Conservation (phyloP, 2,888 invertebrate genomes). For the Eurytoma adleriae region DNA sequence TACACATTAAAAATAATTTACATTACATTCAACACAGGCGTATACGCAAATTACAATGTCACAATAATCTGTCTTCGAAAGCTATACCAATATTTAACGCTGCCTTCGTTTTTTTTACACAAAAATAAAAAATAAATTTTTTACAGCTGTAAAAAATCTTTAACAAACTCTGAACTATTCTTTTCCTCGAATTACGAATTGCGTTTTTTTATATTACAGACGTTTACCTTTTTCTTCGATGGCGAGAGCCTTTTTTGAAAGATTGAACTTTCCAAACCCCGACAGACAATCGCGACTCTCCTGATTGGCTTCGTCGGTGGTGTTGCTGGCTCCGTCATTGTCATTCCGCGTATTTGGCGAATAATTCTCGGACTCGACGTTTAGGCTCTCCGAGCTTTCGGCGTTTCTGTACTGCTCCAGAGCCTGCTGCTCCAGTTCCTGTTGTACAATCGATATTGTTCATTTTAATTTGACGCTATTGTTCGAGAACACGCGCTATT, state of each 20-base stretch:
- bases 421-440: constrained; percentile 73
- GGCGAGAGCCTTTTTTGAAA: constrained; percentile 29
- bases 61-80: no score
- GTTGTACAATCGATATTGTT: not conserved
- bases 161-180: no score
- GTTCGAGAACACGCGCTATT: no score
- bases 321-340: not conserved
- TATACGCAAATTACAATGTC: no score
- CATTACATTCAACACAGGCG: no score
- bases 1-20: no score
- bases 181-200: no score
- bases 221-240: constrained; percentile 51
- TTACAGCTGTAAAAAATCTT: no score
- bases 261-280: constrained; percentile 51
- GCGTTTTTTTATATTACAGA: not conserved
- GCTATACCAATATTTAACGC: no score
- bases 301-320: not conserved
- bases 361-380: constrained; percentile 26
- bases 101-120: no score
- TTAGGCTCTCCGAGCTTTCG: constrained; percentile 59
- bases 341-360: constrained; percentile 18
- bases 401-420: constrained; percentile 69
- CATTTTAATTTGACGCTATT: no score
- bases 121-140: no score
- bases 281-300: constrained; percentile 19